Evolutionary conservation across 2,113 vertebrate genomes (phyloP).

Genomic region (Erythrolamprus reginae): DNA sequence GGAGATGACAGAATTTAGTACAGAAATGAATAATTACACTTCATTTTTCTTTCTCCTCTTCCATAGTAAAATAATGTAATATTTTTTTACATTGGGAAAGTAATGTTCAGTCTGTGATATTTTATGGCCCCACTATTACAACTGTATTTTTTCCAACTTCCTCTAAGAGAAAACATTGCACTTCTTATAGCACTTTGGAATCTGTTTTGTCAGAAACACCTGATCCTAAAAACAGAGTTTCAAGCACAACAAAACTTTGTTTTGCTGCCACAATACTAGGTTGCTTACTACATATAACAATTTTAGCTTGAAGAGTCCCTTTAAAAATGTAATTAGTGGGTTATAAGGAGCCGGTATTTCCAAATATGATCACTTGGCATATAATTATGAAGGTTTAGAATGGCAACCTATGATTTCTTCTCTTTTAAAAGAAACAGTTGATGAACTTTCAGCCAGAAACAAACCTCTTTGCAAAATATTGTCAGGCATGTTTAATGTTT

Average conservation of each 20-base stretch:
- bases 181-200: conserved; percentile 19
- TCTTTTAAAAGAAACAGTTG: conserved; percentile 34
- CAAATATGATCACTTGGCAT: conserved; percentile 47
- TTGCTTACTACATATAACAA: conserved; percentile 47
- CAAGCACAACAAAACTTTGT: conserved; percentile 46
- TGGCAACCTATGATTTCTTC: conserved; percentile 42
- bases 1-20: conserved; percentile 52
- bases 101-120: conserved; percentile 48
- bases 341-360: conserved; percentile 58
- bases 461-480: conserved; percentile 8
- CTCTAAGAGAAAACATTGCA: conserved; percentile 30
- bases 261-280: conserved; percentile 47
- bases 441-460: conserved; percentile 37
- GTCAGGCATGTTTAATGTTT: conserved; percentile 9
- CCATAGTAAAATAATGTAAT: conserved; percentile 48
- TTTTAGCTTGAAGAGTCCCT: conserved; percentile 51
- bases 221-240: conserved; percentile 52
- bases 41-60: conserved; percentile 50
- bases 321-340: conserved; percentile 43
- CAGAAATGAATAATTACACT: conserved; percentile 61
- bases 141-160: conserved; percentile 4
- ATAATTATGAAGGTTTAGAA: conserved; percentile 44
- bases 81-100: conserved; percentile 52
- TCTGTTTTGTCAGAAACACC: conserved; percentile 48
- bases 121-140: conserved; percentile 35